Evolutionary conservation across 2,797 vertebrate species (phyloP), one percentile per base, ranked within the genome.

Genomic region (Helicolenus hilgendorfi): DNA sequence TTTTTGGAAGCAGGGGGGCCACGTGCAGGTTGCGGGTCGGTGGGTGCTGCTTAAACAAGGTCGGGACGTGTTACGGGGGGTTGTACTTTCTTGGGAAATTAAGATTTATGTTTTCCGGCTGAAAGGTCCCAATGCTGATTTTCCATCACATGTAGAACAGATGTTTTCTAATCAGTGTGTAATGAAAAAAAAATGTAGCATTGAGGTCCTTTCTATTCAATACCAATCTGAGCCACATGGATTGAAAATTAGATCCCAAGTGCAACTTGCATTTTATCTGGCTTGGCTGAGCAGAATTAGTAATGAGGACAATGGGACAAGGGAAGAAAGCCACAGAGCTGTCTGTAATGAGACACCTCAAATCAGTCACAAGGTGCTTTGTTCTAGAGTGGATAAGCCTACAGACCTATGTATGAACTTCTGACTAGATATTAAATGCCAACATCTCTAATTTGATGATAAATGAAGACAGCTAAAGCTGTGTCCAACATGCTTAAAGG

Each of bases 81-180:
- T 11, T 26, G 20, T 13, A 49, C 14, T 64, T 10, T 55, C 15
- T 24, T 15, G 33, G 76, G 41, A 85, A 81, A 81, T 79, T 15
- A 76, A 36, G 6, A 86, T 72, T 70, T 76, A 69, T 72, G 73
- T 41, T 79, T 64, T 62, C 33, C 31, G 73, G 53, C 26, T 26
- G 9, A 65, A 58, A 70, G 35, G 38, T 85, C 74, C 60, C 69
- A 15, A 4, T 35, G 55, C 69, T 18, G 75, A 69, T 72, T 65
- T 8, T 15, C 27, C 11, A 36, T 63, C 78, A 65, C 64, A 38
- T 60, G 29, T 83, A 22, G 31, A 82, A 15, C 18, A 14, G 58
- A 79, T 79, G n/a, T 60, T 79, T 79, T 74, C 38, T n/a, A 59
- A 90, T 91, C 81, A 83, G 73, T 79, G 18, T 49, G 79, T 85